These are phyloP conservation scores for Arvicanthis niloticus DNA, from an alignment of 2,113 vertebrate genomes.

Conservation along the genomic window DNA sequence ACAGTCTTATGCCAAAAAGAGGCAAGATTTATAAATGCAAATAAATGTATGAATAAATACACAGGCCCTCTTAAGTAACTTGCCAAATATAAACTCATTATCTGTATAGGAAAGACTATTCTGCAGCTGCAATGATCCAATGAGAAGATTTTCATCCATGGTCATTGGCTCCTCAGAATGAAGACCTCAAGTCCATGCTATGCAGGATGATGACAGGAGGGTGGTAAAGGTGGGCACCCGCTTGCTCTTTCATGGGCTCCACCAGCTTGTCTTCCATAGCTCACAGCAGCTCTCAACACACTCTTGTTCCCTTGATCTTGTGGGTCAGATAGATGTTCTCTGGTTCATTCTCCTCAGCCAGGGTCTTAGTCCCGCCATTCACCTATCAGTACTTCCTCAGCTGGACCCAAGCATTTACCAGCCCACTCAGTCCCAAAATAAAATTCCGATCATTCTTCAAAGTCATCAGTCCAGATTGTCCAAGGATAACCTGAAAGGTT, in stretches of 20 bases:
- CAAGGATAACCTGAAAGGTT: constrained; percentile 48
- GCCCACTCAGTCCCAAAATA: constrained; percentile 6
- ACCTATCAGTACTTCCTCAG: not conserved
- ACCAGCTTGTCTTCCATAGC: constrained; percentile 37
- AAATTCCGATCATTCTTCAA: constrained; percentile 30
- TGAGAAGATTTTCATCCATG: not conserved
- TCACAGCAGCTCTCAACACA: not conserved
- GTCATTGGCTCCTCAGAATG: constrained; percentile 22
- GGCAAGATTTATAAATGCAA: constrained; percentile 45
- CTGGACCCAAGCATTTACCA: not conserved
- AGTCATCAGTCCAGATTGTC: constrained; percentile 42
- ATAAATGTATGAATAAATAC: constrained; percentile 20
- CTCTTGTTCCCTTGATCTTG: not conserved
- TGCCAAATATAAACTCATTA: constrained; percentile 13
- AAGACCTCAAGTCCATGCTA: not conserved
- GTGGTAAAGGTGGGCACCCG: not conserved
- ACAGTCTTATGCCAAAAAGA: constrained; percentile 14
- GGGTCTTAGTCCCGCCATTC: not conserved
- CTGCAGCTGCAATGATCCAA: not conserved
- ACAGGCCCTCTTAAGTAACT: not conserved
- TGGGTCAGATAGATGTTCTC: not conserved
- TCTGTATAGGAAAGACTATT: not conserved
- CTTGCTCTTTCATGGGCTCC: not conserved
- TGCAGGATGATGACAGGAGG: not conserved
- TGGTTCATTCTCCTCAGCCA: not conserved